These are phyloP conservation scores for Anagrus nilaparvatae DNA, from an alignment of 1,140 invertebrate genomes.

Conservation along the genomic window DNA sequence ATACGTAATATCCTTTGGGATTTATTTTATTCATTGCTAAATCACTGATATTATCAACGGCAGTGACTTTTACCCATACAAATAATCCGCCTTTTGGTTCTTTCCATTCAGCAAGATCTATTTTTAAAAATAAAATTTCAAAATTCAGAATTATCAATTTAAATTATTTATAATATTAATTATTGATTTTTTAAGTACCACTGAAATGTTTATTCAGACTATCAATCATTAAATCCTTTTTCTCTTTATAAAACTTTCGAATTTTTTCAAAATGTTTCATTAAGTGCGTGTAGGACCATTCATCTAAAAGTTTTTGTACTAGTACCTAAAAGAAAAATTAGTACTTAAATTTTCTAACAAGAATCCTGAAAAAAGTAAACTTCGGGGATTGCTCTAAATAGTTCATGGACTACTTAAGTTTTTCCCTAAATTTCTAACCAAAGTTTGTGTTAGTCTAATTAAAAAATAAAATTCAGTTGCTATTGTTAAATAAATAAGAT, in stretches of 20 bases:
- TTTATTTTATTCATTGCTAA: conserved; percentile 41
- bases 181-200: conserved; percentile 29
- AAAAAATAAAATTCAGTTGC: too few relatives aligned
- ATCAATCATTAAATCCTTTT: conserved; percentile 41
- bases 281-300: conserved; percentile 41
- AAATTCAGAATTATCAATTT: not conserved
- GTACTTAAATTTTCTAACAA: too few relatives aligned
- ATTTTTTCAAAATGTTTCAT: conserved; percentile 39
- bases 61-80: conserved; percentile 46
- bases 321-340: conserved; percentile 44
- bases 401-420: too few relatives aligned
- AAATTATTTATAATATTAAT: not conserved
- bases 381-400: too few relatives aligned
- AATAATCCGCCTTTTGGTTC: conserved; percentile 49
- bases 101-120: conserved; percentile 48
- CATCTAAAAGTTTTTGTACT: conserved; percentile 38
- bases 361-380: too few relatives aligned
- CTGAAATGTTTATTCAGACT: conserved; percentile 45
- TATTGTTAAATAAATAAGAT: too few relatives aligned
- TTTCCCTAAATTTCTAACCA: too few relatives aligned
- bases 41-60: conserved; percentile 37
- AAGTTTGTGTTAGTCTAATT: too few relatives aligned
- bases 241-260: conserved; percentile 42
- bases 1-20: conserved; percentile 37
- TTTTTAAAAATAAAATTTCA: not conserved